Base-by-base conservation (phyloP, 2,113 vertebrate genomes). In the Aldabrachelys gigantea region DNA sequence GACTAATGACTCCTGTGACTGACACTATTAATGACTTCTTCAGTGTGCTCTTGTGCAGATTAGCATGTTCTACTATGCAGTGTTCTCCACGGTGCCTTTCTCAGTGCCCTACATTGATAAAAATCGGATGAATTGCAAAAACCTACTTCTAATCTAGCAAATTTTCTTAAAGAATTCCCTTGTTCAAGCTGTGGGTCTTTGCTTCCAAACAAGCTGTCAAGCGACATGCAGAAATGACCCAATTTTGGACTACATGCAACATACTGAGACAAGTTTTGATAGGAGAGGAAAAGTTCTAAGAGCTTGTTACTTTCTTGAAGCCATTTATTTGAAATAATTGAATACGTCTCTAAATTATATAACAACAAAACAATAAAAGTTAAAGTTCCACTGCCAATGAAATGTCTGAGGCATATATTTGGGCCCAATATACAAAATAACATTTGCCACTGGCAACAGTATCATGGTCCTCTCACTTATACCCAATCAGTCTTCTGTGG, bases 11-110 rank as follows among this genome's bases (percentile, higher is more conserved):
- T 92, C 50, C 83, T 72, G 27, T 91, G 87, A 96, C 47, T 93
- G 94, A 17, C 83, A 89, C 62, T 50, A 14, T 78, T 95, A 97
- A 96, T 94, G 86, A 92, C 57, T 90, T 89, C 81, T 91, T 5
- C 21, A 53, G n/a, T 2, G 10, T 89, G n/a, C 89, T 89, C 75
- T 88, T 95, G 1, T 44, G 92, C 83, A 84, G 88, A 47, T 4
- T 92, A 69, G 6, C 79, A 44, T 21, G 88, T 75, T 53, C 2
- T 80, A 8, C 47, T 91, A 59, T 38, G 0, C 4, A 56, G 31
- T 81, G 13, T 84, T 38, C 35, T 82, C 25, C 89, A 35, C 90
- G n/a, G 8, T 4, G 91, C 91, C 81, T 80, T 80, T 47, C 5
- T 38, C 29, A 65, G n/a, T 62, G 24, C 19, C 38, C 1, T 82